A percentile compares a stretch with the other conserved stretches of the same genome.
Evolutionary conservation across 2,113 vertebrate species (phyloP).

Genomic region (Erpornis zantholeuca): DNA sequence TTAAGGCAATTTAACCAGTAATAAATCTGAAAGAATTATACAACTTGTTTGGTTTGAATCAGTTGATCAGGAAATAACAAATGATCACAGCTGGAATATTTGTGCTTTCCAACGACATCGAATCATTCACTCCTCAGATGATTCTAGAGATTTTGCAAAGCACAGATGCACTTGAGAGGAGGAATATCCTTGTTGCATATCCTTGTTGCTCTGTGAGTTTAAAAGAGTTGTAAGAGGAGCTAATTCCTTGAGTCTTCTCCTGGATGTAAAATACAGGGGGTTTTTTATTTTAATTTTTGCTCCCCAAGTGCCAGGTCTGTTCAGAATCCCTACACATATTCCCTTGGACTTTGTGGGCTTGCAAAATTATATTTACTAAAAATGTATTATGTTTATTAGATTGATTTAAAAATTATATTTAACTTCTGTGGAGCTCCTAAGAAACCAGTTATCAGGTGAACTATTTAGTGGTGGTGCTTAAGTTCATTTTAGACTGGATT

Average conservation of each 20-base stretch:
- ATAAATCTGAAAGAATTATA: neutral
- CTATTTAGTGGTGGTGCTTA: neutral
- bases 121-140: neutral
- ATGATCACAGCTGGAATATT: neutral
- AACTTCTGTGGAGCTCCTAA: neutral
- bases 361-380: neutral
- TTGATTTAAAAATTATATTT: neutral
- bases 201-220: neutral
- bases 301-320: neutral
- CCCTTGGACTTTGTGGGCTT: neutral
- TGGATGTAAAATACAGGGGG: neutral
- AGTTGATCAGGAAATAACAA: neutral
- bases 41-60: neutral
- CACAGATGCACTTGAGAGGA: neutral
- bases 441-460: neutral
- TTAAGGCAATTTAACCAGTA: neutral
- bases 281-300: neutral
- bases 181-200: neutral
- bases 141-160: neutral
- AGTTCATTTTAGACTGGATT: slow-evolving; percentile 31
- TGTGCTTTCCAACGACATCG: neutral
- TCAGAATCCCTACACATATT: neutral
- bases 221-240: neutral
- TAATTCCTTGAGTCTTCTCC: neutral
- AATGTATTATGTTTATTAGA: neutral